Conservation (phyloP, 1,140 invertebrate species). For the Caerostris darwini region DNA sequence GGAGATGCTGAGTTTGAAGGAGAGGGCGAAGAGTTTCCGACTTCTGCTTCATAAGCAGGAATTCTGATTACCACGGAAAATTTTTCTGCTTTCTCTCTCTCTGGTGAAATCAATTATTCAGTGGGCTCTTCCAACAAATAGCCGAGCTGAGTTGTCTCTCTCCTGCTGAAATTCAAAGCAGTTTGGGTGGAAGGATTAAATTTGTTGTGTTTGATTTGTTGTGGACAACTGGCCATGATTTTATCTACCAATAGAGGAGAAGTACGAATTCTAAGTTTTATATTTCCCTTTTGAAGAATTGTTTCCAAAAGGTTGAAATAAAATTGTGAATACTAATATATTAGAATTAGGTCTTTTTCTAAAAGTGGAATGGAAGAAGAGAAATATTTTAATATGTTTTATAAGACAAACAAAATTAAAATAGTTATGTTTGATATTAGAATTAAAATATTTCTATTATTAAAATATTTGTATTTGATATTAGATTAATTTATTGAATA, state of each 20-base stretch:
- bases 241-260: not conserved
- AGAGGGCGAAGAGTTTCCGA: not conserved
- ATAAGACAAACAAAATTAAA: not conserved
- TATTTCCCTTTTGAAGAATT: not conserved
- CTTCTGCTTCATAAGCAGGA: conserved; percentile 6
- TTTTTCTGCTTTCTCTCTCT: conserved; percentile 6
- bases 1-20: no score
- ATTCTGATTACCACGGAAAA: conserved; percentile 16
- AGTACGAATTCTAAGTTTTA: not conserved
- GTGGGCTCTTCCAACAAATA: not conserved
- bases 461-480: no score
- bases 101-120: conserved; percentile 18
- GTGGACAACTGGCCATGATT: not conserved
- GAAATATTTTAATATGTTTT: not conserved
- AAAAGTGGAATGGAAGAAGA: not conserved
- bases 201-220: not conserved
- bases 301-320: no score
- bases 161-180: conserved; percentile 9
- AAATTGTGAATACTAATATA: no score
- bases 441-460: no score
- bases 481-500: no score
- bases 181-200: not conserved
- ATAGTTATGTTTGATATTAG: not conserved
- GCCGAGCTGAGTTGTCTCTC: not conserved
- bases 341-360: no score